Base-by-base conservation (phyloP, 1,140 invertebrate species). In the Caenorhabditis briggsae region DNA sequence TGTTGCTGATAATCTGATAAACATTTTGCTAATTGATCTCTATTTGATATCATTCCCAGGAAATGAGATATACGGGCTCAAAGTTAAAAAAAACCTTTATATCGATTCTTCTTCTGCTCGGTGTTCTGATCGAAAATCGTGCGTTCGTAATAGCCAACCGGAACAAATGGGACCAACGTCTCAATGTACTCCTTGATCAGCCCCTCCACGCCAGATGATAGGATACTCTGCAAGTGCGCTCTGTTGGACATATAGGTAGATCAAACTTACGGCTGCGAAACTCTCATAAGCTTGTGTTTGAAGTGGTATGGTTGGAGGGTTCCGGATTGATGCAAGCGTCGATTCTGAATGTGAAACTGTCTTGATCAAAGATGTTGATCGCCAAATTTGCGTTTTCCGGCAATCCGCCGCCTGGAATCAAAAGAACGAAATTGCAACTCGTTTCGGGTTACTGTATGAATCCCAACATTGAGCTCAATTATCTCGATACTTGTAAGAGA, bases 41-140 rank as follows among this genome's bases (percentile, higher is more conserved):
- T n/a, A n/a, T n/a, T n/a, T n/a, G n/a, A n/a, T n/a, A n/a, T n/a
- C n/a, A n/a, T n/a, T n/a, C n/a, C n/a, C n/a, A n/a, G n/a, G n/a
- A n/a, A 33, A 33, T 3, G 33, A 33, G 33, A 33, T 33, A 33
- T 2, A 2, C 3, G 33, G 3, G 33, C 33, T 33, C 33, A 2
- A 33, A 9, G 2, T 33, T n/a, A n/a, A n/a, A n/a, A n/a, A n/a
- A n/a, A n/a, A 65, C 61, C 61, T 78, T 78, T 78, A 46, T 78
- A 78, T 23, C 70, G 43, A 78, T 78, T 78, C 20, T 78, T 78
- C 46, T 78, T 78, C 5, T 53, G n/a, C 20, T 50, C 46, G 1
- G 70, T 78, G 11, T 78, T 48, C n/a, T 78, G 70, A 50, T 78
- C 70, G 46, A 78, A 78, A 5, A 78, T 78, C 20, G 18, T 78